Conservation (phyloP, 1,140 invertebrate species). For the Orius insidiosus region DNA sequence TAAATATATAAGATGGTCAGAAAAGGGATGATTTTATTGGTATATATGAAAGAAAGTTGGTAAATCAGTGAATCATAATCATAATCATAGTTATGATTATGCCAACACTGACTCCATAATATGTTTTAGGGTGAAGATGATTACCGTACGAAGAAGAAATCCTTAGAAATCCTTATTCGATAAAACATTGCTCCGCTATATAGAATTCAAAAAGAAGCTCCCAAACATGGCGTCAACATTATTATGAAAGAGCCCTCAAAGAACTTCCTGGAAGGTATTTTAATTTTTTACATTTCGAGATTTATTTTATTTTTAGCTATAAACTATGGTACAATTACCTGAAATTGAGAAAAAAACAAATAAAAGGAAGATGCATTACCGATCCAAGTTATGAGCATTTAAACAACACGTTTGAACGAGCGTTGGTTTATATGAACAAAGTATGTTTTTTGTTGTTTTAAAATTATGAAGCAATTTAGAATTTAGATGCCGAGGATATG, state of each 20-base stretch:
- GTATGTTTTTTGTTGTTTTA: slow-evolving; percentile 25
- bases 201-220: slow-evolving; percentile 80
- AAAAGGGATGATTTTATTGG: too few species aligned
- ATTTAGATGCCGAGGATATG: slow-evolving; percentile 89
- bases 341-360: slow-evolving; percentile 61
- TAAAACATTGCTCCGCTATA: slow-evolving; percentile 95
- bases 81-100: too few species aligned
- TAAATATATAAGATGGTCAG: too few species aligned
- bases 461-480: too few species aligned
- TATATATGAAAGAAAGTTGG: too few species aligned
- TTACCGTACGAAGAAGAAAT: slow-evolving; percentile 97
- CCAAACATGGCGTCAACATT: slow-evolving; percentile 67
- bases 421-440: slow-evolving; percentile 97
- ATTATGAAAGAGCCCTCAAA: slow-evolving; percentile 88
- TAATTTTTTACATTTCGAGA: not conserved
- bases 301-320: slow-evolving; percentile 45
- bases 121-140: slow-evolving; percentile 71
- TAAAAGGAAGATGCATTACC: slow-evolving; percentile 62
- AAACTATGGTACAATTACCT: slow-evolving; percentile 97
- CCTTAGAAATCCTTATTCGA: slow-evolving; percentile 86
- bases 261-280: slow-evolving; percentile 74
- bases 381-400: slow-evolving; percentile 83
- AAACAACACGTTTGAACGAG: slow-evolving; percentile 89
- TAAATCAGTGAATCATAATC: too few species aligned
- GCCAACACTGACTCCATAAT: too few species aligned